phyloP scores from a whole-genome alignment of 2,888 invertebrate species.

The Drosophila eohydei region DNA sequence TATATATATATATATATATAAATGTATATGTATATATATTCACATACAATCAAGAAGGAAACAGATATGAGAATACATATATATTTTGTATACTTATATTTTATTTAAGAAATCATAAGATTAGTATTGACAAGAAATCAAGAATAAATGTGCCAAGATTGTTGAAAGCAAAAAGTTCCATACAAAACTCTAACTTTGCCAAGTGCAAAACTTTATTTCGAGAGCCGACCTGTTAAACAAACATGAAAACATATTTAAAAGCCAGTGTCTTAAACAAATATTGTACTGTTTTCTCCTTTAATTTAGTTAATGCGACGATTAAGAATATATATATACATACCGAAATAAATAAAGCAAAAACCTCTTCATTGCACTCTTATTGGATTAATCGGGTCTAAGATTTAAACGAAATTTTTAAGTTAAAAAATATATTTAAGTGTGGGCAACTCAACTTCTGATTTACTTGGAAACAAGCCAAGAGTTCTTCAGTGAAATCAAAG shows the following conservation, averaged over 20 bases:
- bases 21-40: constrained; percentile 17
- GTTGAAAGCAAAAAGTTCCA: constrained; percentile 63
- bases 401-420: background rate
- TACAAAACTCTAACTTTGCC: constrained; percentile 45
- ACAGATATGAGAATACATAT: constrained; percentile 61
- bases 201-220: constrained; percentile 59
- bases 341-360: constrained; percentile 48
- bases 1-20: constrained; percentile 17
- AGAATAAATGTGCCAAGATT: constrained; percentile 64
- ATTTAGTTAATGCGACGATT: constrained; percentile 67
- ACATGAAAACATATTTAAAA: constrained; percentile 44
- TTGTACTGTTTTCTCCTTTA: constrained; percentile 55
- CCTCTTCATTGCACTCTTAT: background rate
- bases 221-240: constrained; percentile 63
- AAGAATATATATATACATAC: constrained; percentile 52
- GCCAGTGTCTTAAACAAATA: constrained; percentile 72
- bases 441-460: background rate
- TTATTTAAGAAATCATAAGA: constrained; percentile 75
- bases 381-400: background rate
- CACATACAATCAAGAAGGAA: constrained; percentile 40
- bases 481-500: too few species aligned
- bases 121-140: constrained; percentile 43
- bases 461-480: too few species aligned
- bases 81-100: constrained; percentile 74
- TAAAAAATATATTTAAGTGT: background rate